Conservation (phyloP, 2,888 invertebrate species). For the Galerucella calmariensis region DNA sequence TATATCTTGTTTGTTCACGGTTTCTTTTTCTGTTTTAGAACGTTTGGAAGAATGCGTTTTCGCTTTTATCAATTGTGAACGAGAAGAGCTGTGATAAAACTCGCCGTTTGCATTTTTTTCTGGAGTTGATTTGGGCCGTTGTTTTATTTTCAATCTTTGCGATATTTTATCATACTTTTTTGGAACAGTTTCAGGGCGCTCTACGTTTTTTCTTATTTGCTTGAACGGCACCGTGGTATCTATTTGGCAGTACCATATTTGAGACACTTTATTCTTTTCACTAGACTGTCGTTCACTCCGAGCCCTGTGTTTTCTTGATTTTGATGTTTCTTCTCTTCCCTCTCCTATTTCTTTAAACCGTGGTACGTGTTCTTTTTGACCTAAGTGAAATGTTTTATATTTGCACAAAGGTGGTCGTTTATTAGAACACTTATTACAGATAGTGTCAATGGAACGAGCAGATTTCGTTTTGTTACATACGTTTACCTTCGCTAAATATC, state of each 20-base stretch:
- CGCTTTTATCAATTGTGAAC: background rate
- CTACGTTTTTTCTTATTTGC: background rate
- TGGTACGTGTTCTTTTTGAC: background rate
- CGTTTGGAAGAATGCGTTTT: background rate
- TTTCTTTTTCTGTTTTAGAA: background rate
- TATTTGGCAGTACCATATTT: conserved; percentile 41
- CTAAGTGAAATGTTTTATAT: conserved; percentile 40
- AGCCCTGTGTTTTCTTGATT: conserved; percentile 25
- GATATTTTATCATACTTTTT: background rate
- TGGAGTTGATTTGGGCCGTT: conserved; percentile 14
- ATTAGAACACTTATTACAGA: background rate
- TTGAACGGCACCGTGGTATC: conserved; percentile 38
- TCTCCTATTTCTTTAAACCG: background rate
- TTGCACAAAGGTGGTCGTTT: conserved; percentile 18
- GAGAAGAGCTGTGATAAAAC: background rate
- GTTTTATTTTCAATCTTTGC: background rate
- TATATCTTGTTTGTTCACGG: background rate
- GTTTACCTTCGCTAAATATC: conserved; percentile 18
- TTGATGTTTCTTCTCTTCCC: background rate
- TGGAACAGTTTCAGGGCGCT: background rate
- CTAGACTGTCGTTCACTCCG: conserved; percentile 21
- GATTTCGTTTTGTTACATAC: conserved; percentile 16
- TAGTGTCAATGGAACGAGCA: conserved; percentile 8
- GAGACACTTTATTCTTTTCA: conserved; percentile 14
- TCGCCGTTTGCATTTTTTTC: background rate